These are phyloP conservation scores for Lacanobia wlatinum DNA, from an alignment of 2,888 invertebrate genomes.

Conservation along the genomic window DNA sequence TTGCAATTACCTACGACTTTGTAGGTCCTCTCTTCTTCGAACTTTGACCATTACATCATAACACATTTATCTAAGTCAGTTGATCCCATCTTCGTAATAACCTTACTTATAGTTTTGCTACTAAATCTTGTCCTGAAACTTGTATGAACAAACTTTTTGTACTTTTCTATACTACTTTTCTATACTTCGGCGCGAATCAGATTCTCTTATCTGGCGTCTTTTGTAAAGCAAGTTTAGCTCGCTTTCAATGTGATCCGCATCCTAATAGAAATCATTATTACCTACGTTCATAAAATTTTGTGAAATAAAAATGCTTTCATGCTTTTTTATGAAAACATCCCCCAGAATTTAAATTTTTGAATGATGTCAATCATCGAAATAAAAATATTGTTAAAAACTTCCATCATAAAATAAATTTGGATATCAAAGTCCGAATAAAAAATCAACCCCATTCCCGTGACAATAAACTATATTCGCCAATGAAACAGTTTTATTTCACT, in stretches of 20 bases:
- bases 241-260: conserved; percentile 25
- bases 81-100: conserved; percentile 22
- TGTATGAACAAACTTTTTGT: conserved; percentile 17
- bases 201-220: conserved; percentile 27
- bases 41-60: conserved; percentile 36
- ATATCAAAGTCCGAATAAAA: not conserved
- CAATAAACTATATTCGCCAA: not conserved
- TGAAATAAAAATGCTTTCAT: not conserved
- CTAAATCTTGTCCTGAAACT: conserved; percentile 18
- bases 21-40: not conserved
- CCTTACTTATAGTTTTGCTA: conserved; percentile 7
- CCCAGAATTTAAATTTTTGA: not conserved
- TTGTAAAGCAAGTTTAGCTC: conserved; percentile 25
- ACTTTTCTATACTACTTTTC: conserved; percentile 28
- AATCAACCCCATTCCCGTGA: not conserved
- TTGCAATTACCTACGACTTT: conserved; percentile 2
- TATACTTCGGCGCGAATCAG: conserved; percentile 15
- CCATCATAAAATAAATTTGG: not conserved
- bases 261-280: conserved; percentile 21
- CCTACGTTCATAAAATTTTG: not conserved
- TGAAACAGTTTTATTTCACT: not conserved
- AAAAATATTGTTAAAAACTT: not conserved
- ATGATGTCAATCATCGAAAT: not conserved
- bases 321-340: not conserved
- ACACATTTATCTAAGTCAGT: conserved; percentile 8